Evolutionary conservation across 1,140 invertebrate genomes (phyloP).

Genomic region (Eupristina koningsbergeri): DNA sequence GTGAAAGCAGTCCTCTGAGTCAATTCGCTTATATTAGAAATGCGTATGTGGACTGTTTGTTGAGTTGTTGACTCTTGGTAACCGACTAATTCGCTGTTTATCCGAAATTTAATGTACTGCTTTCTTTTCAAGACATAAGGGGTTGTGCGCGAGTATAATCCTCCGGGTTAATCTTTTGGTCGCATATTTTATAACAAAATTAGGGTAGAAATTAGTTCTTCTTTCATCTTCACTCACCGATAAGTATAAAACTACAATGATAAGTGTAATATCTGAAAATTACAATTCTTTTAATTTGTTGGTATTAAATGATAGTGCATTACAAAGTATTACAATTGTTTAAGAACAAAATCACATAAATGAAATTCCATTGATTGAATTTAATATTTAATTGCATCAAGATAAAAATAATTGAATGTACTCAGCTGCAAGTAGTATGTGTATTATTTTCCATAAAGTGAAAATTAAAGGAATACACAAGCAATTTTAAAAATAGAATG

Average conservation of each 20-base stretch:
- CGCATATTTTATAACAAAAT: too few species aligned
- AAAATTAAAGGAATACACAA: background rate
- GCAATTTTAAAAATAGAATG: background rate
- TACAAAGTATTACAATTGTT: background rate
- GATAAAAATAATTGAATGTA: background rate
- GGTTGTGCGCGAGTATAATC: background rate
- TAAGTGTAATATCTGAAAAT: background rate
- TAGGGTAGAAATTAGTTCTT: too few species aligned
- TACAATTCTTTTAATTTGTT: background rate
- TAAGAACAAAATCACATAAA: background rate
- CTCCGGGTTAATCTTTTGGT: background rate
- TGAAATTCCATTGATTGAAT: background rate
- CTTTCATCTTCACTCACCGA: too few species aligned
- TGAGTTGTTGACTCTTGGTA: background rate
- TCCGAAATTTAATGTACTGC: background rate
- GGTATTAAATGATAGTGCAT: background rate
- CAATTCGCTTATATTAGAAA: background rate
- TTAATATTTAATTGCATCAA: background rate
- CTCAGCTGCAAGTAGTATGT: too few species aligned
- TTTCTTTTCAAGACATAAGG: background rate
- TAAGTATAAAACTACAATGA: background rate
- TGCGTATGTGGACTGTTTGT: background rate
- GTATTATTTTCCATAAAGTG: background rate
- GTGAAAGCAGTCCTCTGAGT: background rate
- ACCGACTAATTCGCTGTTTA: background rate